Conservation (phyloP, 2,113 vertebrate species). For the Ailurus styani region DNA sequence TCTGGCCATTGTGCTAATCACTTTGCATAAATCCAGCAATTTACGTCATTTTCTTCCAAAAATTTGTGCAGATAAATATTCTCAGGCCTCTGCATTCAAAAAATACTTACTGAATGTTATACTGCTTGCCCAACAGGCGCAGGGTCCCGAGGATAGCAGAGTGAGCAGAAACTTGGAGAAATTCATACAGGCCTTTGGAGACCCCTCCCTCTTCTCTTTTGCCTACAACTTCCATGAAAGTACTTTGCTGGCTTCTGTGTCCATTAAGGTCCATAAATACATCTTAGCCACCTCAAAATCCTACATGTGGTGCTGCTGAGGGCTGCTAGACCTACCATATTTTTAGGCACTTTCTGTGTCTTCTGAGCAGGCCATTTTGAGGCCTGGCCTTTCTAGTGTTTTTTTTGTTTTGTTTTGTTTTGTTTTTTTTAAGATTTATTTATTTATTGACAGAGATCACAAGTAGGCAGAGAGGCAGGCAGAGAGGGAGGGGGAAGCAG, state of each 20-base stretch:
- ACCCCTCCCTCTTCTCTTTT: neutral
- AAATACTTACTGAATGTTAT: neutral
- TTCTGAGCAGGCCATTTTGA: neutral
- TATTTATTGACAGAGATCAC: no score
- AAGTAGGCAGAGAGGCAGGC: no score
- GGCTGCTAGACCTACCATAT: neutral
- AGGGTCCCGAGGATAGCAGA: neutral
- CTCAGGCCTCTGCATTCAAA: neutral
- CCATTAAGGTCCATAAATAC: neutral
- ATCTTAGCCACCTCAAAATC: neutral
- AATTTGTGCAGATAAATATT: neutral
- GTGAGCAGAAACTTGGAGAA: neutral
- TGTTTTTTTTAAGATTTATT: no score
- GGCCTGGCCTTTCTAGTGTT: neutral
- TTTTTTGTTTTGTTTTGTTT: no score
- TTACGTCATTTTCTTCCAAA: neutral
- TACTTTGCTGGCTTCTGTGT: neutral
- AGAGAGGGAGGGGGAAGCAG: no score
- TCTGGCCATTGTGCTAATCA: neutral
- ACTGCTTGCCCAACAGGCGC: neutral
- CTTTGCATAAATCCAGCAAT: neutral
- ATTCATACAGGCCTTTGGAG: neutral
- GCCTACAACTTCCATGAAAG: neutral
- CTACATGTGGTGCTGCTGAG: neutral
- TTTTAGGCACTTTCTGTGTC: neutral